These are phyloP conservation scores for Silvanus unidentatus DNA, from an alignment of 2,888 invertebrate species.

Conservation along the genomic window DNA sequence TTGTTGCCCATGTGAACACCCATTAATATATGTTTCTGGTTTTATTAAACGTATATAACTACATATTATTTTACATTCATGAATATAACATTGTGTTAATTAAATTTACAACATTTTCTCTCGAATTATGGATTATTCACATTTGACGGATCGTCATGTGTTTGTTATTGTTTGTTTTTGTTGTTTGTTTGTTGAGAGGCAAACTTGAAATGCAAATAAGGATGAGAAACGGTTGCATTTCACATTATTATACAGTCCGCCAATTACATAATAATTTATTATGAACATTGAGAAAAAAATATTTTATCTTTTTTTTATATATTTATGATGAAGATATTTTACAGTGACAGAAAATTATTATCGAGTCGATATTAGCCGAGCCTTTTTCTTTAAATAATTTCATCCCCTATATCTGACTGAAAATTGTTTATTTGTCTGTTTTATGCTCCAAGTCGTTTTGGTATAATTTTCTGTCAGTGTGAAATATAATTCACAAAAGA, in stretches of 20 bases:
- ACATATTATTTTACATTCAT: constrained; percentile 1
- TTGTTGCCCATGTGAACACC: too few species aligned
- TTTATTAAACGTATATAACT: too few species aligned
- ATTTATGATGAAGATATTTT: too few species aligned
- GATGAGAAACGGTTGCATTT: background rate
- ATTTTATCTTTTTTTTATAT: background rate
- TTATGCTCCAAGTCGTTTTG: too few species aligned
- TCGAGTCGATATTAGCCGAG: background rate
- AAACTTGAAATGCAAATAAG: too few species aligned
- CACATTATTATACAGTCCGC: too few species aligned
- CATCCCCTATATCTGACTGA: too few species aligned
- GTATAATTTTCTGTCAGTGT: background rate
- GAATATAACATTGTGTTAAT: background rate
- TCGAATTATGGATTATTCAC: background rate
- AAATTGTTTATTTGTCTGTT: too few species aligned
- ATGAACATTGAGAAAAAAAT: background rate
- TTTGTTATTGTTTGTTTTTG: too few species aligned
- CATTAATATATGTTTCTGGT: too few species aligned
- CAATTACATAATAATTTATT: background rate
- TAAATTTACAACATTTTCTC: constrained; percentile 1
- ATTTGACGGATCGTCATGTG: constrained; percentile 2
- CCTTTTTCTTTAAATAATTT: background rate
- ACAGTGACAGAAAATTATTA: background rate
- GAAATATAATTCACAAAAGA: background rate
- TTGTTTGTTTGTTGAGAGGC: background rate